Evolutionary conservation across 2,797 vertebrate species (phyloP), one percentile per base, ranked within the genome.

Genomic region (Alca torda): DNA sequence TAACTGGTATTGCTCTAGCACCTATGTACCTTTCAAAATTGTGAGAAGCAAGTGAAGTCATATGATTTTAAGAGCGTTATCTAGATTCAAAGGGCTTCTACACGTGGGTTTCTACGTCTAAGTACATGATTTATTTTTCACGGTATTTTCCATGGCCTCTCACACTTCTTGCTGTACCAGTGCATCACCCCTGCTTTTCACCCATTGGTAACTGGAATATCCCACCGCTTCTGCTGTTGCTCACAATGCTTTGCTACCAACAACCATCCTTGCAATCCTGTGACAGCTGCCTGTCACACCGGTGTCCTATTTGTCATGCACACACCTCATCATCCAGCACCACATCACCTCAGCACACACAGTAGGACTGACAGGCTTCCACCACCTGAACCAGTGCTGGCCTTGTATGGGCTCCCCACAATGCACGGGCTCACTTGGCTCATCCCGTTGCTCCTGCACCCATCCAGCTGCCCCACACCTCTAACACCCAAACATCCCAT

Each of bases 241-340:
- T 92, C 18, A 50, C 1, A 10, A 25, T 16, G 50, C 35, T 83
- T 54, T 6, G 2, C 18, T 37, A 80, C 31, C 26, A 64, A 14
- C 28, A 43, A 70, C 7, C 72, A 60, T 4, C 26, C 48, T 20
- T 43, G 30, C 10, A 54, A 67, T 8, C 16, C 63, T 8, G 25
- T 10, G n/a, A 53, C 11, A 61, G 51, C n/a, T 69, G 41, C 25
- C n/a, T 25, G 26, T 26, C 45, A 35, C 33, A 33, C 16, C 0
- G 0, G 10, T 11, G 30, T n/a, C 70, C 26, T 21, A 3, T 18
- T 35, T 18, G 30, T 63, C 37, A 56, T 0, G 0, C 45, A 31
- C 33, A 16, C 12, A 59, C 7, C 17, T 17, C 8, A 1, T 4
- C 3, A 0, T 33, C 14, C 48, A 61, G 35, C 5, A 9, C 7